Conservation (phyloP, 2,113 vertebrate genomes). For the Chrysochloris asiatica region DNA sequence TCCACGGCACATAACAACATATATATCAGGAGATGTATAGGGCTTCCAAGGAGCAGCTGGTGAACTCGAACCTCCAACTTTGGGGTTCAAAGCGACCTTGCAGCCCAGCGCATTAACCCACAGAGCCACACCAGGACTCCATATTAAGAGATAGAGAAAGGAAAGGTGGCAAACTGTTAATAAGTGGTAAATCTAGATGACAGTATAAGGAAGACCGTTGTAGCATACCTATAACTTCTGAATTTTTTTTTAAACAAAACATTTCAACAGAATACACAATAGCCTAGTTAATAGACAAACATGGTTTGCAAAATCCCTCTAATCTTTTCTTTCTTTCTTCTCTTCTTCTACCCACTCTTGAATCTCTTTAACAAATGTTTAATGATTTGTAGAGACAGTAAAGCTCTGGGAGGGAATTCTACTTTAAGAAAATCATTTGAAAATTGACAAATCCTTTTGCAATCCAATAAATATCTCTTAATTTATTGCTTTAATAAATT, state of each 20-base stretch:
- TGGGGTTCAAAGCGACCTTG: too few species aligned
- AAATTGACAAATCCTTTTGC: conserved; percentile 59
- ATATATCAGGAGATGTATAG: too few species aligned
- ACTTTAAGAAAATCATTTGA: conserved; percentile 56
- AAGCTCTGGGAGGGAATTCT: conserved; percentile 28
- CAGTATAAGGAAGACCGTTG: not conserved
- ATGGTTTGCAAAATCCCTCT: not conserved
- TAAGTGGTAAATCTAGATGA: not conserved
- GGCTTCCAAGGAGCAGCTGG: too few species aligned
- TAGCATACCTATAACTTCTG: not conserved
- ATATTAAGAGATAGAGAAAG: not conserved
- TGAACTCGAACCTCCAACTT: too few species aligned
- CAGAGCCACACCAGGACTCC: too few species aligned
- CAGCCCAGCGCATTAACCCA: too few species aligned
- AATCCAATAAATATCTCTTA: conserved; percentile 38
- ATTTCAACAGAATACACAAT: not conserved
- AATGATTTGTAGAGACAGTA: conserved; percentile 8
- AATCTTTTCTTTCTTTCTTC: not conserved
- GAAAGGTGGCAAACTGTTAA: not conserved
- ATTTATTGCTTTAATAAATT: conserved; percentile 58
- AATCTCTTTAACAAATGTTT: conserved; percentile 22
- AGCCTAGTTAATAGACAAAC: not conserved
- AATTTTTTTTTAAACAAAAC: not conserved
- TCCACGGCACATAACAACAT: too few species aligned
- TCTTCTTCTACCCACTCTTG: not conserved